Evolutionary conservation across 2,797 vertebrate species (phyloP).

Genomic region (Esox lucius): DNA sequence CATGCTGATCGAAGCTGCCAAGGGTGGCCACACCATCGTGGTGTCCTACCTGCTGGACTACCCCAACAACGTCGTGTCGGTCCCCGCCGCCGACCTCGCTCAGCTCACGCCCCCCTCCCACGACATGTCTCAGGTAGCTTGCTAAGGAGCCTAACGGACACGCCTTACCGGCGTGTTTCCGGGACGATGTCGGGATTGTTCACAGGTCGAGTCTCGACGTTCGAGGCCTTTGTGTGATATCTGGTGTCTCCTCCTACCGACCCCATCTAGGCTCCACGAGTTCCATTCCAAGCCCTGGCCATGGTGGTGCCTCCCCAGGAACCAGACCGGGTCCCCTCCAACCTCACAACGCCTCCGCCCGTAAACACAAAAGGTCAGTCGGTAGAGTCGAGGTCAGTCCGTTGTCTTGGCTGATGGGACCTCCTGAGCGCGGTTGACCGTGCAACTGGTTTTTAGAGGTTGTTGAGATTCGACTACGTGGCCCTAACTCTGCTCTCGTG

Average conservation of each 20-base stretch:
- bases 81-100: slow-evolving; percentile 81
- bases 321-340: slow-evolving; percentile 83
- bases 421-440: not conserved
- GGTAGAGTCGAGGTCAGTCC: not conserved
- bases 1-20: slow-evolving; percentile 90
- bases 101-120: slow-evolving; percentile 85
- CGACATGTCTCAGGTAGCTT: slow-evolving; percentile 84
- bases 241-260: not conserved
- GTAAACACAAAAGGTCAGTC: slow-evolving; percentile 83
- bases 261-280: slow-evolving; percentile 80
- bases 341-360: slow-evolving; percentile 73
- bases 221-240: not conserved
- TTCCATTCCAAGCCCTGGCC: slow-evolving; percentile 85
- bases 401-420: not conserved
- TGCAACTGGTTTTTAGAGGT: not conserved
- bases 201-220: not conserved
- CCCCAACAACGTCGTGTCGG: slow-evolving; percentile 84
- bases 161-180: not conserved
- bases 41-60: slow-evolving; percentile 90
- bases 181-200: not conserved
- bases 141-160: not conserved
- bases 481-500: slow-evolving; percentile 44
- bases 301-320: slow-evolving; percentile 91
- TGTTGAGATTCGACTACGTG: not conserved
- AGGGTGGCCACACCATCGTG: slow-evolving; percentile 88